Evolutionary conservation across 1,140 invertebrate species (phyloP).

Genomic region (Choristoneura fumiferana): DNA sequence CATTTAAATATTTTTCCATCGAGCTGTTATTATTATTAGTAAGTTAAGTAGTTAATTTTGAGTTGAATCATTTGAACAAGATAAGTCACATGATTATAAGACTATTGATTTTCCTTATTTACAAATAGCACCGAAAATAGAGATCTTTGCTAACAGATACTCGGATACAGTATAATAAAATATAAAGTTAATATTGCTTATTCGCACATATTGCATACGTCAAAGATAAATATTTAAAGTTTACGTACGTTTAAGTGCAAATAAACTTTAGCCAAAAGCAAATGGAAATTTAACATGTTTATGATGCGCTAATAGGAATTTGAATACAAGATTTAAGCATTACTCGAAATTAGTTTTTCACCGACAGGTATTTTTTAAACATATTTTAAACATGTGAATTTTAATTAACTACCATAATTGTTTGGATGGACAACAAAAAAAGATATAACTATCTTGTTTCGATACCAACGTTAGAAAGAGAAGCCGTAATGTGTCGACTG

Average conservation of each 20-base stretch:
- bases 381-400: too few species aligned
- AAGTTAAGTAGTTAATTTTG: too few species aligned
- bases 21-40: background rate
- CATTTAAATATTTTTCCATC: background rate
- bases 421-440: too few species aligned
- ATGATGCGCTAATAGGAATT: background rate
- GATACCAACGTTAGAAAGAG: too few species aligned
- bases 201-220: constrained; percentile 1
- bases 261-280: background rate
- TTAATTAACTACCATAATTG: too few species aligned
- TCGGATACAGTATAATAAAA: background rate
- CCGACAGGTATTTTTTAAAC: too few species aligned
- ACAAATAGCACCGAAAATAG: background rate
- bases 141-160: background rate
- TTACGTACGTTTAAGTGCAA: constrained; percentile 1
- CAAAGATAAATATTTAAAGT: constrained; percentile 14
- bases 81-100: too few species aligned
- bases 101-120: too few species aligned
- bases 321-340: background rate
- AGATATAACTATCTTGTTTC: too few species aligned
- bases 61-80: too few species aligned
- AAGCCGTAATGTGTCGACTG: too few species aligned
- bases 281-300: background rate
- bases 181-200: background rate
- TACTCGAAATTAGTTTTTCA: too few species aligned